These are phyloP conservation scores for Agraylea sexmaculata DNA, from an alignment of 1,140 invertebrate genomes.

Conservation along the genomic window DNA sequence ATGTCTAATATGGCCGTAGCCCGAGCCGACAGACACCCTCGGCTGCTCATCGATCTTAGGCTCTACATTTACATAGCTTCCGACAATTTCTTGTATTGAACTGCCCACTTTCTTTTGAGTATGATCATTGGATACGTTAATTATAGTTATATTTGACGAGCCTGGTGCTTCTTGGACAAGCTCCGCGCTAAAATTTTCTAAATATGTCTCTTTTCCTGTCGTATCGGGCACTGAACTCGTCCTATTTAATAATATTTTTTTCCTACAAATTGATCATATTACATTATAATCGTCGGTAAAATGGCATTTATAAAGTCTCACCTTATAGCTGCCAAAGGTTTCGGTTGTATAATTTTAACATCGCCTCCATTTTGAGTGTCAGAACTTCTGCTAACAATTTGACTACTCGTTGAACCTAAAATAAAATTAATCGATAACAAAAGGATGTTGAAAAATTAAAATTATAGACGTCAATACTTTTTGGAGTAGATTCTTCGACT, in stretches of 20 bases:
- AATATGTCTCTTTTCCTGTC: background rate
- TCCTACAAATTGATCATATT: conserved; percentile 4
- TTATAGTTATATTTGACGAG: conserved; percentile 18
- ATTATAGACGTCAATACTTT: too few species aligned
- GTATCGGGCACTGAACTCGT: too few species aligned
- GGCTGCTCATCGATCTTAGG: background rate
- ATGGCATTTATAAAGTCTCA: background rate
- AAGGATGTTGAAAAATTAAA: too few species aligned
- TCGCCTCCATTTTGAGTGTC: too few species aligned
- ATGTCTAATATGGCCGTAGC: conserved; percentile 15
- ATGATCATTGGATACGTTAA: conserved; percentile 12
- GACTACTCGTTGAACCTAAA: too few species aligned
- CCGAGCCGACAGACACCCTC: conserved; percentile 6
- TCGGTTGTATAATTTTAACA: too few species aligned
- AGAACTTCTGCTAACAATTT: too few species aligned
- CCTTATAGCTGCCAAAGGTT: conserved; percentile 2
- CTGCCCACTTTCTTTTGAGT: background rate
- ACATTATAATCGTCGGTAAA: too few species aligned
- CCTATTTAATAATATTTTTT: background rate
- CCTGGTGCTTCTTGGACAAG: too few species aligned
- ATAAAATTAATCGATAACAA: too few species aligned
- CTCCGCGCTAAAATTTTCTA: background rate
- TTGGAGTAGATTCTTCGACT: too few species aligned
- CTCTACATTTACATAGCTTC: background rate
- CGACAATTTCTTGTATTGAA: background rate